Evolutionary conservation across 2,113 vertebrate species (phyloP), one percentile per base, ranked within the genome.

Genomic region (Bubo blakistoni): DNA sequence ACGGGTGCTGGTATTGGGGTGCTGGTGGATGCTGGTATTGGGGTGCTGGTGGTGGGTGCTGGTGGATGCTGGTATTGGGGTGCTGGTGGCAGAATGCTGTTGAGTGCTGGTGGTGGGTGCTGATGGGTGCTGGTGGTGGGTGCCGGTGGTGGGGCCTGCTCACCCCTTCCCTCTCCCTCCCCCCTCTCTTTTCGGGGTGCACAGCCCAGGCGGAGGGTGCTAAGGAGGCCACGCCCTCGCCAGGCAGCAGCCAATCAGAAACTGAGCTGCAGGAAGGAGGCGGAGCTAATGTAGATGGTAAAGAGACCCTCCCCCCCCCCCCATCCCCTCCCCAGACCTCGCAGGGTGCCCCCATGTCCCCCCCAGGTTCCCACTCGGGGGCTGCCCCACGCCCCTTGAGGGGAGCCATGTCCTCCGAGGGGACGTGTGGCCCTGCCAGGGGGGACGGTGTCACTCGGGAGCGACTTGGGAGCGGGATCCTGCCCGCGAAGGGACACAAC

Each of bases 261-360:
- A 84, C 88, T 90, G 97, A 95, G 97, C 95, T 97, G 88, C 96
- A 90, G n/a, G 97, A 97, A 90, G 98, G 98, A 97, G 96, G 95
- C 80, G 95, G 95, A 97, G 86, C 97, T 67, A 62, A 95, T 92
- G 94, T 95, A 78, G 87, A 97, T 95, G 98, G 98, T 98, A 98
- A 98, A 72, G 74, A 72, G 74, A 7, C 47, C 16, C 61, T 22
- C 29, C 58, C 57, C 29, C 58, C 57, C 29, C 59, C 55, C 38
- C 36, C 32, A 5, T 14, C 34, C 18, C 25, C 38, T 29, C 38
- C 55, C 25, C 4, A 16, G 40, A 16, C 26, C 46, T 9, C 3
- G 3, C 59, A 7, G 66, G 15, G 25, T 3, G 40, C 34, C 55
- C 63, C 55, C 9, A 1, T 4, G 57, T 47, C 59, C 86, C 46